Evolutionary conservation across 2,797 vertebrate genomes (phyloP).

Genomic region (Pantherophis alleghaniensis): DNA sequence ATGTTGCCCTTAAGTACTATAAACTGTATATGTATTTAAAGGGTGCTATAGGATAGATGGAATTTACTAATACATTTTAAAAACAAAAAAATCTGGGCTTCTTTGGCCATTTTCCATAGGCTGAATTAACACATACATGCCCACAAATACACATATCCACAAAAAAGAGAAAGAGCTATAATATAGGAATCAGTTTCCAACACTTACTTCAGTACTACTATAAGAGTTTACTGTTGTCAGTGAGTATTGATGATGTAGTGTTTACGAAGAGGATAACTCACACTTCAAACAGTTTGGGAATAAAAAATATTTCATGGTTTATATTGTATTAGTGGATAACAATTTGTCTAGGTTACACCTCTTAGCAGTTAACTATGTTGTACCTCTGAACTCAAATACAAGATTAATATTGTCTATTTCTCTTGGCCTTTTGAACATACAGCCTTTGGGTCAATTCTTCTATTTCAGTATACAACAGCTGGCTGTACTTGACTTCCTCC

Average conservation of each 20-base stretch:
- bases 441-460: not conserved
- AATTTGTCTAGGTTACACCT: not conserved
- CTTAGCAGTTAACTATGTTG: not conserved
- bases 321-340: not conserved
- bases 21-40: not conserved
- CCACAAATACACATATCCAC: not conserved
- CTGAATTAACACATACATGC: not conserved
- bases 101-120: not conserved
- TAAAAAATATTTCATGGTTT: not conserved
- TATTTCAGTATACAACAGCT: not conserved
- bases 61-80: not conserved
- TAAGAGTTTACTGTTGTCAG: not conserved
- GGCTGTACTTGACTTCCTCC: not conserved
- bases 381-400: not conserved
- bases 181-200: not conserved
- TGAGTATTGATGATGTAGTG: not conserved
- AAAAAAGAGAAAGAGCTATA: not conserved
- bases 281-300: not conserved
- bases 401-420: slow-evolving; percentile 13
- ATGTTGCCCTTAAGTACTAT: not conserved
- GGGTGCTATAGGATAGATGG: not conserved
- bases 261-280: not conserved
- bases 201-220: not conserved
- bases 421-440: slow-evolving; percentile 12
- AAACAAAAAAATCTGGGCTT: not conserved